These are phyloP conservation scores for Vanessa atalanta DNA, from an alignment of 1,140 invertebrate species.

Conservation along the genomic window DNA sequence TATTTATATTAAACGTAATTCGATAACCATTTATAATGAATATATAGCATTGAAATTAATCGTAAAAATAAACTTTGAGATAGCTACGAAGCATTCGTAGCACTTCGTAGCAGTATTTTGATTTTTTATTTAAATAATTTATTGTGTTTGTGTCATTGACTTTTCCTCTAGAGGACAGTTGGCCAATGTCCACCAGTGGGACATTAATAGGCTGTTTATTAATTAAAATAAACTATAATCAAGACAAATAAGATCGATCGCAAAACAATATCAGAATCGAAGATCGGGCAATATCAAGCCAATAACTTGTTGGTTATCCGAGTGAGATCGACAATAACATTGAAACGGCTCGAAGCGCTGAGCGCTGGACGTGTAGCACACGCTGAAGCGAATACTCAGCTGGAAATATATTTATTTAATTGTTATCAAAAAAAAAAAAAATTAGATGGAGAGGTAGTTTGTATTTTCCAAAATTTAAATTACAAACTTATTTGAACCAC, in stretches of 20 bases:
- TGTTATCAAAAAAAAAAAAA: no score
- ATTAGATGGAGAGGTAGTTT: no score
- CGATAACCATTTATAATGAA: not conserved
- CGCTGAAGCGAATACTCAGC: slow-evolving; percentile 1
- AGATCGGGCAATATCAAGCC: slow-evolving; percentile 55
- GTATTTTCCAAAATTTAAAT: no score
- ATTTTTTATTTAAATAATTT: no score
- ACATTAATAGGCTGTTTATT: no score
- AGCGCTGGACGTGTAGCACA: slow-evolving; percentile 30
- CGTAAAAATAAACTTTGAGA: not conserved
- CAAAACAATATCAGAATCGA: slow-evolving; percentile 54
- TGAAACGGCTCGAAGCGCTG: slow-evolving; percentile 36
- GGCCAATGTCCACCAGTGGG: no score
- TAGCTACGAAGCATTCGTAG: slow-evolving; percentile 12
- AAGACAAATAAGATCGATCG: slow-evolving; percentile 35
- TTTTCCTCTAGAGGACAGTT: no score
- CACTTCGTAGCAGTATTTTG: not conserved
- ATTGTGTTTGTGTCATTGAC: no score
- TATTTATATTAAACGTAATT: not conserved
- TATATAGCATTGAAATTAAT: not conserved
- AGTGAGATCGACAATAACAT: slow-evolving; percentile 57
- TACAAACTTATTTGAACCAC: no score
- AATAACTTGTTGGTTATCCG: slow-evolving; percentile 68
- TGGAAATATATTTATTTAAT: no score
- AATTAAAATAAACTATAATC: slow-evolving; percentile 15